Conservation (phyloP, 2,113 vertebrate species). For the Struthio camelus region DNA sequence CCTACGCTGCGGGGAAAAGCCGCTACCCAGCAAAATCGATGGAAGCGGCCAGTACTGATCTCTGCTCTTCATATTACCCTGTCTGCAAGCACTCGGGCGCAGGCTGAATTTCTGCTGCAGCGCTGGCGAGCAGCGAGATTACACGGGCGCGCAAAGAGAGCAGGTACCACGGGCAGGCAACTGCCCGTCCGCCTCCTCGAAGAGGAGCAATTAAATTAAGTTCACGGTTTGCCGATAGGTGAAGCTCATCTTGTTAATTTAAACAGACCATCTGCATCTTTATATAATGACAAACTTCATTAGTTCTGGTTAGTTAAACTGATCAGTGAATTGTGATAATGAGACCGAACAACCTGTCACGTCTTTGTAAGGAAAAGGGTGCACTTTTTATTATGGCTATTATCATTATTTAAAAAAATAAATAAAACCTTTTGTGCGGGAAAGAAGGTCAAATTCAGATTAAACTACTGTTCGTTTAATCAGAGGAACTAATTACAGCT, state of each 20-base stretch:
- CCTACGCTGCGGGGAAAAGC: not conserved
- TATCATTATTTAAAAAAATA: slow-evolving; percentile 55
- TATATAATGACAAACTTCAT: slow-evolving; percentile 77
- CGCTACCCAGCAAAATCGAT: not conserved
- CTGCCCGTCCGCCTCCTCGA: not conserved
- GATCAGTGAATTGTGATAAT: slow-evolving; percentile 67
- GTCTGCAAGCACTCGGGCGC: too few species aligned
- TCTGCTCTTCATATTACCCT: not conserved
- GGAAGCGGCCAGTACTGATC: not conserved
- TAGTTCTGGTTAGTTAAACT: slow-evolving; percentile 80
- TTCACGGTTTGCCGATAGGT: slow-evolving; percentile 65
- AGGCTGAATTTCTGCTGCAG: not conserved
- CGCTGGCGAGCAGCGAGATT: not conserved
- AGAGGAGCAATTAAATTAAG: slow-evolving; percentile 60
- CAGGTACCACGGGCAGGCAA: not conserved
- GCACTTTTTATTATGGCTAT: slow-evolving; percentile 7
- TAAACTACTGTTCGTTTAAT: slow-evolving; percentile 42
- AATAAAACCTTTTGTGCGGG: not conserved
- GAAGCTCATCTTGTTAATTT: slow-evolving; percentile 72
- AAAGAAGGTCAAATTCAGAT: slow-evolving; percentile 61
- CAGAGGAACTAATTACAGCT: slow-evolving; percentile 48
- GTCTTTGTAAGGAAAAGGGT: slow-evolving; percentile 21
- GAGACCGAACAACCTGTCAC: slow-evolving; percentile 65
- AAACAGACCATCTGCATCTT: slow-evolving; percentile 77
- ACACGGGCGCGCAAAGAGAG: not conserved